phyloP scores from a whole-genome alignment of 92 coral and sea anemone genomes.

The Actinernus sp. region DNA sequence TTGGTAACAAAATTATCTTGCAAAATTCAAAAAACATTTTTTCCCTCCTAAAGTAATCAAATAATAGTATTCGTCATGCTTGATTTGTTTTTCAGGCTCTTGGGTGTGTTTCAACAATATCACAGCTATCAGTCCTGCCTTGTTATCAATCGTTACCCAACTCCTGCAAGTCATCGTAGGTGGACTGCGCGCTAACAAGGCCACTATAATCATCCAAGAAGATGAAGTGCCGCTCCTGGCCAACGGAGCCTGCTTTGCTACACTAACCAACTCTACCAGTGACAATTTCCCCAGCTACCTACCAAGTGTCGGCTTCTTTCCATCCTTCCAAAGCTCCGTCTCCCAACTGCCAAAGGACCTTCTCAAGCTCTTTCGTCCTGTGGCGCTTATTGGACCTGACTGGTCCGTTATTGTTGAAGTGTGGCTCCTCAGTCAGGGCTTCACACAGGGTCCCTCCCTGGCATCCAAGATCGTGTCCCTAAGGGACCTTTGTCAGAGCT shows the following conservation, averaged over 20 bases:
- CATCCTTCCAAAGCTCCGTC: conserved; percentile 78
- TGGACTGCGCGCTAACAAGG: conserved; percentile 80
- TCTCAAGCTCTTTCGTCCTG: conserved; percentile 80
- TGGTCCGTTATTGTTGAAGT: conserved; percentile 81
- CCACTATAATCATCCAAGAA: conserved; percentile 78
- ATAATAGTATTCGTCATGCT: background rate
- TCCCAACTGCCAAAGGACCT: conserved; percentile 81
- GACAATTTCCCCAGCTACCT: conserved; percentile 19
- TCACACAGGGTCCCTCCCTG: conserved; percentile 79
- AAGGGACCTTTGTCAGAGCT: conserved; percentile 59
- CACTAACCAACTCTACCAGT: conserved; percentile 46
- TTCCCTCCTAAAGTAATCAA: background rate
- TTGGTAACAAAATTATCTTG: no score
- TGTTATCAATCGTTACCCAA: conserved; percentile 80
- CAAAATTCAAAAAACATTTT: no score
- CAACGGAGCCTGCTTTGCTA: conserved; percentile 91
- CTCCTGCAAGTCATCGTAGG: conserved; percentile 65
- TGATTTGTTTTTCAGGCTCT: conserved; percentile 75
- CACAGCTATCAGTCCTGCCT: conserved; percentile 78
- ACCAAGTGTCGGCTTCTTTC: conserved; percentile 75
- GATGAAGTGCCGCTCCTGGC: conserved; percentile 82
- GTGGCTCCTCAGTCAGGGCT: conserved; percentile 92
- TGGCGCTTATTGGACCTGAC: conserved; percentile 89
- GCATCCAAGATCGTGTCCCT: conserved; percentile 85
- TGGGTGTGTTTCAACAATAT: conserved; percentile 93